Evolutionary conservation across 2,113 vertebrate species (phyloP).

Genomic region (Peromyscus maniculatus): DNA sequence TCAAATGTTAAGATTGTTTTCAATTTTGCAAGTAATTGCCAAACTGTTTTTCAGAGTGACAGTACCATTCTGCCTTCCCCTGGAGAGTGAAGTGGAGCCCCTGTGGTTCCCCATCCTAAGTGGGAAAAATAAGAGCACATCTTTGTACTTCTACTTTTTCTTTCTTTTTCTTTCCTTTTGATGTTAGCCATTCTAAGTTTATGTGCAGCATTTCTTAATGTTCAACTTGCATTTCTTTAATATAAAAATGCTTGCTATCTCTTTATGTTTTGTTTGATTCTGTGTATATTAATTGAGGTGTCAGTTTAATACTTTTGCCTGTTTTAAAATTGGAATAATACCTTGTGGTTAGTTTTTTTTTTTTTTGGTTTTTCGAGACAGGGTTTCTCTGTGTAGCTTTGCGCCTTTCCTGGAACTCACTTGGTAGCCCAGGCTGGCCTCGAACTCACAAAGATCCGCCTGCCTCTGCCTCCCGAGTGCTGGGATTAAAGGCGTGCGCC

Average conservation of each 20-base stretch:
- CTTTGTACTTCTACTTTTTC: neutral
- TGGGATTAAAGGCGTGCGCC: too few species aligned
- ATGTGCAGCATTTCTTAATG: neutral
- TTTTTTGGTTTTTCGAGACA: too few species aligned
- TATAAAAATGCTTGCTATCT: neutral
- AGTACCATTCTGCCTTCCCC: neutral
- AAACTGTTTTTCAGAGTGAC: neutral
- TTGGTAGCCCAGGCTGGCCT: too few species aligned
- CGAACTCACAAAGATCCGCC: too few species aligned
- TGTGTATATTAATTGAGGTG: neutral
- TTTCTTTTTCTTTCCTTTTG: neutral
- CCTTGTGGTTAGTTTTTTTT: neutral
- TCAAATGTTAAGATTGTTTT: neutral
- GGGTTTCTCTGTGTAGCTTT: too few species aligned
- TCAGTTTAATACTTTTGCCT: neutral
- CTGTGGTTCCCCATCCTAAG: neutral
- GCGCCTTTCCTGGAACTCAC: too few species aligned
- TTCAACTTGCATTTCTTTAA: constrained; percentile 17
- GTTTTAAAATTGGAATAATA: neutral
- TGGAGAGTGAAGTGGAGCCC: neutral
- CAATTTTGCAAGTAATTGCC: neutral
- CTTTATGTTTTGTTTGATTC: neutral
- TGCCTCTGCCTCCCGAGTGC: too few species aligned
- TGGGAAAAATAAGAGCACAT: neutral
- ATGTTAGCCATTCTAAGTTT: neutral